Conservation (phyloP, 2,888 invertebrate genomes). For the Cremastobaeus sp. region DNA sequence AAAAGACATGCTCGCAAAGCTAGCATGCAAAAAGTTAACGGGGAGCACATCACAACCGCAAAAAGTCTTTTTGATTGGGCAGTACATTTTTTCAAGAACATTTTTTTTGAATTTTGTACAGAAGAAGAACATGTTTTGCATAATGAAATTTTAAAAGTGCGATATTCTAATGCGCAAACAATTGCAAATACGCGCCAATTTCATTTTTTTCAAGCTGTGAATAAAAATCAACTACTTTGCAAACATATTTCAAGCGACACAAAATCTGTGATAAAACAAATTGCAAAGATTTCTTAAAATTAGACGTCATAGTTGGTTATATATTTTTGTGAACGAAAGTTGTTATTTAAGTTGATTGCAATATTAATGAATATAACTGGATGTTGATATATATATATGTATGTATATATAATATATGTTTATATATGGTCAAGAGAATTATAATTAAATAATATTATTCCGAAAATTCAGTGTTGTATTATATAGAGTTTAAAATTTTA, state of each 20-base stretch:
- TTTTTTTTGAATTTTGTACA: constrained; percentile 25
- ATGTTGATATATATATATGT: no score
- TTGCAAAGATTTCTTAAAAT: no score
- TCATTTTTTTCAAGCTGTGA: constrained; percentile 7
- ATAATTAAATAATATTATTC: no score
- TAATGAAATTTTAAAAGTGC: constrained; percentile 13
- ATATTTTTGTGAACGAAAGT: no score
- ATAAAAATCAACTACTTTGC: constrained; percentile 5
- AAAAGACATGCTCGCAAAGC: not conserved
- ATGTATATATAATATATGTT: no score
- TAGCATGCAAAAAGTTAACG: not conserved
- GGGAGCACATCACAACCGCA: not conserved
- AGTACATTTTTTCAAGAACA: constrained; percentile 29
- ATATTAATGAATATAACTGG: no score
- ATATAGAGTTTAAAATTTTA: no score
- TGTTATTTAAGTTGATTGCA: no score
- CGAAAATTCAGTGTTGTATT: no score
- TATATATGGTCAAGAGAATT: no score
- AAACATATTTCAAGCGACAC: constrained; percentile 4
- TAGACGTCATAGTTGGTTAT: no score
- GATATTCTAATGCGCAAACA: constrained; percentile 14
- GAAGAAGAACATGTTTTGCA: constrained; percentile 28
- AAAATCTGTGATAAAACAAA: not conserved
- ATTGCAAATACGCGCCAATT: constrained; percentile 16
- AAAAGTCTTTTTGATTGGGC: not conserved